Base-by-base conservation (phyloP, 1,140 invertebrate species). In the Drosophila biarmipes region DNA sequence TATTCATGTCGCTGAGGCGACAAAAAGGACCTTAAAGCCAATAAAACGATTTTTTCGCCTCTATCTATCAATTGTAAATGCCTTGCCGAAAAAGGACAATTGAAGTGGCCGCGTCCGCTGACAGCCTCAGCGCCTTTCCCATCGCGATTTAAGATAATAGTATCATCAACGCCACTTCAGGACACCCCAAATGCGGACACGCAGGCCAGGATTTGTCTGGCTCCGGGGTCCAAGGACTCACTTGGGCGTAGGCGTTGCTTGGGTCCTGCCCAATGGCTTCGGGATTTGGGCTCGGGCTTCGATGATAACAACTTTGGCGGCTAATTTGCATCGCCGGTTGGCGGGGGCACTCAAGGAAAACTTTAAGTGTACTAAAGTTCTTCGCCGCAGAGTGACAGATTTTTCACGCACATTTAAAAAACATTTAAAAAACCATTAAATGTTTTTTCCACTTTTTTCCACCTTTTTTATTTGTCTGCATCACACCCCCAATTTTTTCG, bases 351-450 rank as follows among this genome's bases (percentile, higher is more conserved):
- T n/a, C n/a, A 7, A 64, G 46, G 52, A 80, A 80, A 81, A 55
- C 74, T 87, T 87, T 61, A 86, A 87, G 78, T 52, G 42, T 67
- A 63, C 84, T 77, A 24, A 77, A 64, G 51, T 73, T 63, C 6
- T 35, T 52, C 40, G 42, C 37, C 58, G 48, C 27, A 73, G 40
- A 73, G 45, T 76, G 77, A 86, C 82, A 78, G 62, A 86, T 86
- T 86, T 72, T 86, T 75, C 78, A 86, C 79, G 82, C 82, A 80
- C 81, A 87, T 91, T 91, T 91, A 91, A 90, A 91, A 90, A 91
- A 81, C 86, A 85, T 90, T 91, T 91, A 91, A 90, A 91, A 91
- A 89, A 78, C 90, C 86, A 91, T 91, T 91, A 89, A 85, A 85
- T 90, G 55, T 85, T 61, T 86, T 84, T 73, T 51, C 21, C 21